Evolutionary conservation across 1,140 invertebrate genomes (phyloP).

Genomic region (Arion vulgaris): DNA sequence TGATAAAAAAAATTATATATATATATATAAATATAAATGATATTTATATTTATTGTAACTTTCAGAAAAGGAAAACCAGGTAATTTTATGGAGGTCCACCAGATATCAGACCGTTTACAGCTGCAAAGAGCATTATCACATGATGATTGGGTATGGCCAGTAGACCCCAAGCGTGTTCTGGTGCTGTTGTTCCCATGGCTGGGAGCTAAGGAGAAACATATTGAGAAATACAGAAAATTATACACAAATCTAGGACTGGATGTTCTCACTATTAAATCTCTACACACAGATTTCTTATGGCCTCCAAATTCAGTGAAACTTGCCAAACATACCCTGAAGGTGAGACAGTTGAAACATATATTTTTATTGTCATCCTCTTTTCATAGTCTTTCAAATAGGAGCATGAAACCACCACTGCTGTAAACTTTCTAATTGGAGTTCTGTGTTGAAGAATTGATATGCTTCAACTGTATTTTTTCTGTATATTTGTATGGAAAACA

Average conservation of each 20-base stretch:
- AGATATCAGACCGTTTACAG: conserved; percentile 22
- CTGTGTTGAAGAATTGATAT: not conserved
- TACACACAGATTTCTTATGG: conserved; percentile 23
- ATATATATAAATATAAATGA: too few species aligned
- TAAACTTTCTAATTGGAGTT: not conserved
- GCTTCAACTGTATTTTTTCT: too few species aligned
- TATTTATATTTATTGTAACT: not conserved
- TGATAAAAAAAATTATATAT: too few species aligned
- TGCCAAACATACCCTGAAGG: conserved; percentile 15
- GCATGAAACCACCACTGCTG: not conserved
- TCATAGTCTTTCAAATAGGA: not conserved
- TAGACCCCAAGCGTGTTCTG: not conserved
- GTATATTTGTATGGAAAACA: too few species aligned
- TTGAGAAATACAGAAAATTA: conserved; percentile 13
- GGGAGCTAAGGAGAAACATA: conserved; percentile 25
- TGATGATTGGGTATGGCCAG: not conserved
- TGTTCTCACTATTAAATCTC: conserved; percentile 22
- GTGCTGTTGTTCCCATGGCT: conserved; percentile 35
- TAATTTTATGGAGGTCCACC: not conserved
- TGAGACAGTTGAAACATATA: not conserved
- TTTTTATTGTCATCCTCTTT: too few species aligned
- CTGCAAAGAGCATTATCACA: conserved; percentile 2
- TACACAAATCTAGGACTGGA: conserved; percentile 25
- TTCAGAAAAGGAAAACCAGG: not conserved
- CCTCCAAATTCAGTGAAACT: conserved; percentile 25